Percentiles rank a stretch among this genome's conserved stretches.
phyloP scores from a whole-genome alignment of 2,888 invertebrate genomes.

The Arge pagana region DNA sequence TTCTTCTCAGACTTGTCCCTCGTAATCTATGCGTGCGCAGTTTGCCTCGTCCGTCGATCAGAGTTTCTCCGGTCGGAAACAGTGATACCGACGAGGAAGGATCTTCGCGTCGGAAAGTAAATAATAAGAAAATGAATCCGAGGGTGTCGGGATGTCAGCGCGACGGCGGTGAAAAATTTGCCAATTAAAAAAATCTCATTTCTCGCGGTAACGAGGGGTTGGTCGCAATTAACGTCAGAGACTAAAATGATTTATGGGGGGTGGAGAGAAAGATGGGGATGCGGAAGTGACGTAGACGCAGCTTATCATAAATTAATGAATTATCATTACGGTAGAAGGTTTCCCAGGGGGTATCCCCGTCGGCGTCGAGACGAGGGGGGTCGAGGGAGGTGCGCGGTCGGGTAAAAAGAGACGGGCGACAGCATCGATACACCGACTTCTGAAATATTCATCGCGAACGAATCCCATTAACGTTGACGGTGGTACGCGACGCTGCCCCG shows the following conservation, averaged over 20 bases:
- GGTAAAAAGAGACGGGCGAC: slow-evolving; percentile 21
- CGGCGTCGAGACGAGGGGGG: neutral
- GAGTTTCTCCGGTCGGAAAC: no score
- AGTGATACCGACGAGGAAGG: no score
- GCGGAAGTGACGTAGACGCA: slow-evolving; percentile 31
- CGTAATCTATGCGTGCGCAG: no score
- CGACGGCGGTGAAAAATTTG: slow-evolving; percentile 49
- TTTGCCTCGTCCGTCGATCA: no score
- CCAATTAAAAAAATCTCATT: slow-evolving; percentile 58
- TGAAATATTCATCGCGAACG: slow-evolving; percentile 34
- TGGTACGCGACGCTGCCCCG: neutral
- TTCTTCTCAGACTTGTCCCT: no score
- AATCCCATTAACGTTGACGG: slow-evolving; percentile 21
- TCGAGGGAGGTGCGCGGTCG: no score
- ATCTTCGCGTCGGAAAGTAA: neutral
- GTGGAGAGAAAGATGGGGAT: slow-evolving; percentile 31
- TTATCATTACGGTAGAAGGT: slow-evolving; percentile 41
- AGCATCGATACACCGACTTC: slow-evolving; percentile 30
- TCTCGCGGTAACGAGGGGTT: slow-evolving; percentile 52
- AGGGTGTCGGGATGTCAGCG: slow-evolving; percentile 41
- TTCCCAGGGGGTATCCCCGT: neutral
- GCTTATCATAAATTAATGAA: slow-evolving; percentile 57
- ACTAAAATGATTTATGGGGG: slow-evolving; percentile 54
- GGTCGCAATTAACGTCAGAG: slow-evolving; percentile 54
- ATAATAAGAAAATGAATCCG: neutral